Evolutionary conservation across 2,888 invertebrate genomes (phyloP).

Genomic region (Apomyelois bistriatella): DNA sequence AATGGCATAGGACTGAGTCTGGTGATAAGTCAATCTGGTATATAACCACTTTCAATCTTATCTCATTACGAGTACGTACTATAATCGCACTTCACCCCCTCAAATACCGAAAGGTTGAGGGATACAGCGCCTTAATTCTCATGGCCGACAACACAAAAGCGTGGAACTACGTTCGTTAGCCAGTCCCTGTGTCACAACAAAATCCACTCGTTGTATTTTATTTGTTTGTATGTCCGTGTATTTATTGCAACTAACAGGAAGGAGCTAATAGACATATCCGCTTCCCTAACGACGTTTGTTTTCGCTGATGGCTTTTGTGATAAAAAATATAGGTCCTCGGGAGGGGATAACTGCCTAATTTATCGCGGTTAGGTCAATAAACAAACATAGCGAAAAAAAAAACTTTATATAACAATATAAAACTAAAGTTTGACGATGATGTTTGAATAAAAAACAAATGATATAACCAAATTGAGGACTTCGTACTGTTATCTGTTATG

Average conservation of each 20-base stretch:
- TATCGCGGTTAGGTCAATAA: not conserved
- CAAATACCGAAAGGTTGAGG: no score
- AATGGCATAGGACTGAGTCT: no score
- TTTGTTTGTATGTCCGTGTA: constrained; percentile 23
- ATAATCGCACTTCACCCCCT: no score
- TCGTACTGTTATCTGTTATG: no score
- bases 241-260: constrained; percentile 34
- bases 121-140: no score
- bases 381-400: not conserved
- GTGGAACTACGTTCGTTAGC: not conserved
- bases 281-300: constrained; percentile 40
- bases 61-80: no score
- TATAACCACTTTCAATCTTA: no score
- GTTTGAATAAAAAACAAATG: no score
- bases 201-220: not conserved
- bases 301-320: constrained; percentile 21
- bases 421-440: no score
- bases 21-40: no score
- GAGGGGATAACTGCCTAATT: not conserved
- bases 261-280: constrained; percentile 37
- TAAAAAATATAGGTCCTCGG: constrained; percentile 8
- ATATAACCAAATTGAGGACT: no score
- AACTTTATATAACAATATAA: not conserved
- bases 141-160: no score
- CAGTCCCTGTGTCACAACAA: not conserved